phyloP scores from a whole-genome alignment of 2,113 vertebrate species.

The Tragelaphus scriptus region DNA sequence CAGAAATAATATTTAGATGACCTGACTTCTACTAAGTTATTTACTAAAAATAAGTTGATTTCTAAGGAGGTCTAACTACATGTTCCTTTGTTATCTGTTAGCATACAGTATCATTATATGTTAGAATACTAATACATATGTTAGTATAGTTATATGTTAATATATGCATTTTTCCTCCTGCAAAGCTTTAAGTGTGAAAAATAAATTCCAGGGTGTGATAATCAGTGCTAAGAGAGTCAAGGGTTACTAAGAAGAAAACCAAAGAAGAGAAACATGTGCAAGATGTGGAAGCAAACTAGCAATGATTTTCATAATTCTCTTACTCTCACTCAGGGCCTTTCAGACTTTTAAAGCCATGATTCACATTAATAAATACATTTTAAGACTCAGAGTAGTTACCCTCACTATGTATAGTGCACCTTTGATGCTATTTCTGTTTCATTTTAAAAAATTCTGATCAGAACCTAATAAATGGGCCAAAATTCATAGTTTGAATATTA shows the following conservation, averaged over 20 bases:
- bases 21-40: not conserved
- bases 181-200: not conserved
- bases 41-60: constrained; percentile 17
- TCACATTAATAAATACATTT: not conserved
- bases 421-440: not conserved
- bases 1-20: not conserved
- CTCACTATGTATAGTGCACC: not conserved
- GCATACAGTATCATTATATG: not conserved
- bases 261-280: not conserved
- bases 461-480: not conserved
- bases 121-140: not conserved
- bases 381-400: not conserved
- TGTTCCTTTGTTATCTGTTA: not conserved
- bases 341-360: not conserved
- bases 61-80: not conserved
- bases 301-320: not conserved
- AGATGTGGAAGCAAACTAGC: not conserved
- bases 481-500: not conserved
- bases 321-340: not conserved
- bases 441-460: not conserved
- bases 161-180: not conserved
- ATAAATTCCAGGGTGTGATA: not conserved
- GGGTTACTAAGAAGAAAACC: not conserved
- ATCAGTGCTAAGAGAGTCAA: not conserved
- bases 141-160: not conserved